Evolutionary conservation across 2,888 invertebrate genomes (phyloP).

Genomic region (Dynastes maya): DNA sequence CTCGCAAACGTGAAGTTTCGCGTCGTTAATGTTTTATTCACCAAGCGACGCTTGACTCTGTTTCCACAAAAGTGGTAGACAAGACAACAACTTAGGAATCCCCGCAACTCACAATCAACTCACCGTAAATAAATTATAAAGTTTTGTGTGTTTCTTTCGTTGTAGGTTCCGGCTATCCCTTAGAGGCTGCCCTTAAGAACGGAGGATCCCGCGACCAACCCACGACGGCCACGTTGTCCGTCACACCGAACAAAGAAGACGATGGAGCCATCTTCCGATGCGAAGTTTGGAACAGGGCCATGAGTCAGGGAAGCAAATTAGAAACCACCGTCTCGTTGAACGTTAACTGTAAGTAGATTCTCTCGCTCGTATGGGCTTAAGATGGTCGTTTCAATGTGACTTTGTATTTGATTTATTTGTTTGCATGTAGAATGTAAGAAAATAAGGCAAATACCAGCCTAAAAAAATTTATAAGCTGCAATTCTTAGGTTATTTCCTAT

Average conservation of each 20-base stretch:
- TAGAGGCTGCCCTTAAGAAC: conserved; percentile 80
- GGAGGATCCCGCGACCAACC: conserved; percentile 84
- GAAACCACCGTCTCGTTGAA: conserved; percentile 86
- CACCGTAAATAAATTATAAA: conserved; percentile 47
- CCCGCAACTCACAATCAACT: conserved; percentile 32
- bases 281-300: conserved; percentile 91
- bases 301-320: conserved; percentile 85
- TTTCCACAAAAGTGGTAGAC: conserved; percentile 25
- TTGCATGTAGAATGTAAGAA: neutral
- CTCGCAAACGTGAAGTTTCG: conserved; percentile 20
- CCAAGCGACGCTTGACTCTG: conserved; percentile 26
- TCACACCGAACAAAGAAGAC: conserved; percentile 87
- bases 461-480: no score
- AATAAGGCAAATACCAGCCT: neutral
- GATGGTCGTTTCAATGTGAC: no score
- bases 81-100: conserved; percentile 18
- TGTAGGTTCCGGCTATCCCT: conserved; percentile 79
- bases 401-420: neutral
- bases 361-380: neutral
- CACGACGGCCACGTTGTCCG: conserved; percentile 82
- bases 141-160: conserved; percentile 50
- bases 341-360: conserved; percentile 87
- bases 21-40: conserved; percentile 45
- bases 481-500: no score
- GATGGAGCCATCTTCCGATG: conserved; percentile 89